These are phyloP conservation scores for Aphaenogaster rudis DNA, from an alignment of 1,140 invertebrate genomes.

Conservation along the genomic window DNA sequence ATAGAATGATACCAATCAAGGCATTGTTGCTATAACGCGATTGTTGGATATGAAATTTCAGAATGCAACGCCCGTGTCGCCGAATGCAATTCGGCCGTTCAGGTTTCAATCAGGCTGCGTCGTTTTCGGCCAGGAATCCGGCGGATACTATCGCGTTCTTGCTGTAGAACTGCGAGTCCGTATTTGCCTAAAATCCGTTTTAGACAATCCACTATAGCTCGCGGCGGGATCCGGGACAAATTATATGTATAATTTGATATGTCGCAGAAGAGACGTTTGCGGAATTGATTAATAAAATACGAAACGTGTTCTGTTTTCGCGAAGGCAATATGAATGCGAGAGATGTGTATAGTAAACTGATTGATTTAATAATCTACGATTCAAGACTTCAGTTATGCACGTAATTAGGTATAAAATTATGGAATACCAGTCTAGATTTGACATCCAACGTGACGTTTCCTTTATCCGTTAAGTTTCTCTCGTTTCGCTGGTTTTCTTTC, in stretches of 20 bases:
- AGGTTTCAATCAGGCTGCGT: conserved; percentile 47
- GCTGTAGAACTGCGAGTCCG: neutral
- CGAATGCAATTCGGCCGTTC: conserved; percentile 41
- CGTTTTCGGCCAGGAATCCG: conserved; percentile 41
- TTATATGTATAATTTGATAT: neutral
- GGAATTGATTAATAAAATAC: conserved; percentile 31
- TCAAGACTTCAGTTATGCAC: conserved; percentile 23
- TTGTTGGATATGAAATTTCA: conserved; percentile 72
- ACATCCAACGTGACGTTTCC: conserved; percentile 3
- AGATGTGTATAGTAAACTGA: neutral
- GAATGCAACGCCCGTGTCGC: conserved; percentile 35
- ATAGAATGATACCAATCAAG: conserved; percentile 75
- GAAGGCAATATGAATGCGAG: neutral
- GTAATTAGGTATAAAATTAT: neutral
- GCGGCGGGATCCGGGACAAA: neutral
- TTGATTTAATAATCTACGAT: neutral
- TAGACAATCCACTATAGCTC: neutral
- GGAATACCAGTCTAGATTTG: neutral
- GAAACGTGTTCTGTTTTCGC: neutral
- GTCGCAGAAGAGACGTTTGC: neutral
- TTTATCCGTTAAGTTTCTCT: neutral
- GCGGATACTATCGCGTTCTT: conserved; percentile 3
- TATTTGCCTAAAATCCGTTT: conserved; percentile 26
- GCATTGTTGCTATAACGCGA: conserved; percentile 69
- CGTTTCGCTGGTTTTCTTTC: conserved; percentile 6